phyloP scores from a whole-genome alignment of 2,113 vertebrate species.

The Lepisosteus oculatus region DNA sequence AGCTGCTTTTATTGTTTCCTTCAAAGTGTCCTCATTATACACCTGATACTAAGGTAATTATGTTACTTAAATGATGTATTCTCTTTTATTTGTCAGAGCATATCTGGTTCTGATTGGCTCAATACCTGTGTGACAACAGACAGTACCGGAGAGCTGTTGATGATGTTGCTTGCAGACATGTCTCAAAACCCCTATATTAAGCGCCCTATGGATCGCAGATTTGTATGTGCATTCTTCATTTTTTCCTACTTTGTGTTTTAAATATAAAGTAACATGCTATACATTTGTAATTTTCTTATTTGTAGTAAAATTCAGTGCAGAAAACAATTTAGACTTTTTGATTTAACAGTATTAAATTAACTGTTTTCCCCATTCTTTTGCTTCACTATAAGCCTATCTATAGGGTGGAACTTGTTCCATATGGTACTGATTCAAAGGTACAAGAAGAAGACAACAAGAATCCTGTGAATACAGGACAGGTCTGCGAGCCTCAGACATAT shows the following conservation, averaged over 20 bases:
- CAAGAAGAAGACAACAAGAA: neutral
- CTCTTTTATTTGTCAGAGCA: slow-evolving; percentile 65
- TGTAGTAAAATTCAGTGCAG: neutral
- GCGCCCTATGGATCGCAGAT: slow-evolving; percentile 75
- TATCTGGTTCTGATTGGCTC: slow-evolving; percentile 88
- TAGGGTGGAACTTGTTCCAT: slow-evolving; percentile 70
- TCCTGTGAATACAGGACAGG: neutral
- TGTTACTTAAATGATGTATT: neutral
- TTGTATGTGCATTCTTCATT: slow-evolving; percentile 62
- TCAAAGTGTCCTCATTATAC: no score
- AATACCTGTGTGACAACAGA: slow-evolving; percentile 74
- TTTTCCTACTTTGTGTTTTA: neutral
- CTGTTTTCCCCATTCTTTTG: neutral
- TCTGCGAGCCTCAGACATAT: slow-evolving; percentile 61
- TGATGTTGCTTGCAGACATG: slow-evolving; percentile 71
- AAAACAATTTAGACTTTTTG: neutral
- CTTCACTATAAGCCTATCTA: slow-evolving; percentile 71
- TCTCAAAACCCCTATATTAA: slow-evolving; percentile 60
- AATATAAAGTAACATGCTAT: neutral
- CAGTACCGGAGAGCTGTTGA: slow-evolving; percentile 77
- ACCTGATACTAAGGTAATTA: no score
- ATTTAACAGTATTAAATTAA: neutral
- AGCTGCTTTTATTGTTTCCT: neutral
- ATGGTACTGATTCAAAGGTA: slow-evolving; percentile 11
- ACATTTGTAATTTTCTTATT: neutral